A percentile compares a stretch with the other conserved stretches of the same genome.
Evolutionary conservation across 2,888 invertebrate species (phyloP).

Genomic region (Teleiodes luculella): DNA sequence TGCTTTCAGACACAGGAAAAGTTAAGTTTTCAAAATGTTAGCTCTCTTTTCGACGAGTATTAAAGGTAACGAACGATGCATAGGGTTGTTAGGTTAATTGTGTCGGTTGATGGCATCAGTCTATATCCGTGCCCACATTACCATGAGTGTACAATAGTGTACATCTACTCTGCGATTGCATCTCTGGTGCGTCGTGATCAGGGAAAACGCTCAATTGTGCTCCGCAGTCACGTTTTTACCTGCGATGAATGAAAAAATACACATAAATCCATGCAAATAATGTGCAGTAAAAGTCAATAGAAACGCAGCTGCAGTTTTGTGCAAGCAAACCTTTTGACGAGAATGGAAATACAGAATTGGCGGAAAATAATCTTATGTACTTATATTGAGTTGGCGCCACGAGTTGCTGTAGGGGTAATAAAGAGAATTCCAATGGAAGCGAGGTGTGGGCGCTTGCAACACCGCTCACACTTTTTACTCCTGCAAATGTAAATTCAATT

Average conservation of each 20-base stretch:
- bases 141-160: conserved; percentile 52
- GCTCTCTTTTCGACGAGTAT: neutral
- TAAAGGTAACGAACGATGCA: conserved; percentile 26
- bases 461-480: conserved; percentile 33
- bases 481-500: conserved; percentile 53
- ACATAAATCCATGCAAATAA: conserved; percentile 57
- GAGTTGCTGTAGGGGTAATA: conserved; percentile 36
- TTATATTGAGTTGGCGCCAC: conserved; percentile 20
- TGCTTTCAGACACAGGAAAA: neutral
- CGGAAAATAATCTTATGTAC: conserved; percentile 13
- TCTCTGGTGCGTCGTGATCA: conserved; percentile 61
- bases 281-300: conserved; percentile 47
- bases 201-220: conserved; percentile 49
- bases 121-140: conserved; percentile 34
- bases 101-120: conserved; percentile 34
- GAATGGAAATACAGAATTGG: neutral
- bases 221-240: conserved; percentile 63
- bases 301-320: conserved; percentile 41
- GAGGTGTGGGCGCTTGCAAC: conserved; percentile 47
- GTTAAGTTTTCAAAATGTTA: neutral
- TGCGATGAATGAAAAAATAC: conserved; percentile 39
- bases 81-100: conserved; percentile 61
- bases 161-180: conserved; percentile 44
- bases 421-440: conserved; percentile 41
- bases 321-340: conserved; percentile 24